A percentile compares a stretch with the other conserved stretches of the same genome.
phyloP scores from a whole-genome alignment of 2,888 invertebrate genomes.

The Agelastica alni region DNA sequence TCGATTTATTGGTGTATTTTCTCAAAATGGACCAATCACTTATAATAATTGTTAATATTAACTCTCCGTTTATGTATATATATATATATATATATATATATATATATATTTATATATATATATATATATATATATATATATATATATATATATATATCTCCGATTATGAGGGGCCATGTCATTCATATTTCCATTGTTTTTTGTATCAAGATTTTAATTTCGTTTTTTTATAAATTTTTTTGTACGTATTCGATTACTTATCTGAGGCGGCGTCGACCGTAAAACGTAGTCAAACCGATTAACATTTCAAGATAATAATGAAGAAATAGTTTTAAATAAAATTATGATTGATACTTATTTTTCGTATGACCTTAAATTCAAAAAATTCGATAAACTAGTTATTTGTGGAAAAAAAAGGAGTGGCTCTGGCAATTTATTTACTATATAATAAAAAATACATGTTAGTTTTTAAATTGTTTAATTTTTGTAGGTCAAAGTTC shows the following conservation, averaged over 20 bases:
- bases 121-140: no score
- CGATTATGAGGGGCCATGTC: conserved; percentile 37
- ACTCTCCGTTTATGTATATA: no score
- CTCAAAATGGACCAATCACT: conserved; percentile 52
- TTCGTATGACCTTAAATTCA: conserved; percentile 7
- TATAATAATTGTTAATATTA: conserved; percentile 48
- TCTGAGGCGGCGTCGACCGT: conserved; percentile 25
- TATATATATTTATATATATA: no score
- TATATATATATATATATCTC: conserved; percentile 36
- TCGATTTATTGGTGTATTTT: conserved; percentile 50
- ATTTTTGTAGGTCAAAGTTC: no score
- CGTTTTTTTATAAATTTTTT: conserved; percentile 21
- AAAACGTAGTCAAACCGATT: conserved; percentile 21
- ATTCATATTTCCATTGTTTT: conserved; percentile 43
- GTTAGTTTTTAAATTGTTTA: no score
- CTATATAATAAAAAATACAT: no score
- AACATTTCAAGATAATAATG: conserved; percentile 8
- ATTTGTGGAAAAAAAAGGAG: no score
- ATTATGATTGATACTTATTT: conserved; percentile 6
- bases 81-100: no score
- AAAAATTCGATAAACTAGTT: no score
- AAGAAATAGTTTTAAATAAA: conserved; percentile 1
- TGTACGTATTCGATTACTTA: conserved; percentile 13
- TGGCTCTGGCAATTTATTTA: no score
- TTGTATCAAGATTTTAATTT: conserved; percentile 35